Percentiles rank a stretch among this genome's conserved stretches.
Evolutionary conservation across 2,888 invertebrate species (phyloP).

Genomic region (Hoplodrina blanda): DNA sequence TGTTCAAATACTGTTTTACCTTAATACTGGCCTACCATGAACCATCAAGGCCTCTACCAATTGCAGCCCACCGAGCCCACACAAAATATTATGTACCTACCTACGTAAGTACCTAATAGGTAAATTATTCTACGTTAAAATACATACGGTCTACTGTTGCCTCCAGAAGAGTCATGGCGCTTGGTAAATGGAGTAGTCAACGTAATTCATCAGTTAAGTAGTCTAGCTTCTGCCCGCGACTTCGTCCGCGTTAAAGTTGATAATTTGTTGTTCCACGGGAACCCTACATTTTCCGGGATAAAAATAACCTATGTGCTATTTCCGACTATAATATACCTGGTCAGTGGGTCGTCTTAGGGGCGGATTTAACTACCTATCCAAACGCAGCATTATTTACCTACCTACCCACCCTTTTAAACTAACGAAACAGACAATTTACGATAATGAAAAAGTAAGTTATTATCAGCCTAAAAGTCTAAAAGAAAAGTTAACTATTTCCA

Average conservation of each 20-base stretch:
- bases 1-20: conserved; percentile 11
- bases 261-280: too few species aligned
- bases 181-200: not conserved
- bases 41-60: conserved; percentile 15
- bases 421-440: not conserved
- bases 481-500: not conserved
- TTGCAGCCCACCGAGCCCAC: conserved; percentile 11
- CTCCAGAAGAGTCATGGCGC: too few species aligned
- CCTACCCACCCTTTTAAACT: not conserved
- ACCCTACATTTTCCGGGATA: too few species aligned
- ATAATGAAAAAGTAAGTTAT: not conserved
- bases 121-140: too few species aligned
- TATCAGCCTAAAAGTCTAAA: not conserved
- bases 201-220: conserved; percentile 1
- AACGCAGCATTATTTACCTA: not conserved
- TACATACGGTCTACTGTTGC: too few species aligned
- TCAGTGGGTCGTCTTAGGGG: too few species aligned
- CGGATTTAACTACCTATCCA: too few species aligned
- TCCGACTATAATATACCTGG: too few species aligned
- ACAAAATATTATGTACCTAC: conserved; percentile 1
- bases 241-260: too few species aligned
- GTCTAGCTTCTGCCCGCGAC: too few species aligned
- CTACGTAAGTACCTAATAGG: too few species aligned
- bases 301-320: too few species aligned
- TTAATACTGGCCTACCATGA: conserved; percentile 28